Evolutionary conservation across 2,113 vertebrate species (phyloP), one percentile per base, ranked within the genome.

Genomic region (Tachysurus fulvidraco): DNA sequence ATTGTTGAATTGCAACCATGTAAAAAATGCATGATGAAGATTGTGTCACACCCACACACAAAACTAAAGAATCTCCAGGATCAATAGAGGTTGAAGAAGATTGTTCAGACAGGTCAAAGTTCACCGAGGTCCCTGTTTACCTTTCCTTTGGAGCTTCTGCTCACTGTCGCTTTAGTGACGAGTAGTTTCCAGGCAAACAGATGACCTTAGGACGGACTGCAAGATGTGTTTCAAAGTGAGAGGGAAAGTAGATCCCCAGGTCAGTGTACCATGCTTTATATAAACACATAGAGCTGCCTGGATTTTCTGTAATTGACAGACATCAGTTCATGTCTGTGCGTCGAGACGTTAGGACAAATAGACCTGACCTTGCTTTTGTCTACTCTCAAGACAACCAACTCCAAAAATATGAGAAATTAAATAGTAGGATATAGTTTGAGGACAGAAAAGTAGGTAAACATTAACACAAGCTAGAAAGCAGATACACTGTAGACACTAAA

Each of bases 81-180:
- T 87, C 78, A 86, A 83, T 86, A 73, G 28, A 83, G 91, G 62
- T 81, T 85, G 92, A 92, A 91, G 88, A 62, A 30, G 79, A 81
- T 25, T 90, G 85, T 84, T 41, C 83, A 71, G 46, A 69, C 81
- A 87, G 91, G 92, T 93, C 93, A 93, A 88, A 93, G 94, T 90
- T 92, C 81, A 86, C 76, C 73, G 85, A 85, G 44, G 79, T 64
- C 52, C 23, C 86, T 93, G 86, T 94, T 93, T 94, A 86, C 54
- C 60, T 76, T 90, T 14, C 0, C 44, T 73, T 85, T 21, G 50
- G 82, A 85, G 76, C 78, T 77, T 88, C 81, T 92, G 88, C 86
- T 81, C 46, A 90, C 88, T 93, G 88, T 88, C 86, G 81, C 69
- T 28, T 46, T 79, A 84, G 88, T 89, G 91, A 89, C 84, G 93